A percentile compares a stretch with the other conserved stretches of the same genome.
Conservation (phyloP, 2,888 invertebrate genomes). For the Hemaris fuciformis region DNA sequence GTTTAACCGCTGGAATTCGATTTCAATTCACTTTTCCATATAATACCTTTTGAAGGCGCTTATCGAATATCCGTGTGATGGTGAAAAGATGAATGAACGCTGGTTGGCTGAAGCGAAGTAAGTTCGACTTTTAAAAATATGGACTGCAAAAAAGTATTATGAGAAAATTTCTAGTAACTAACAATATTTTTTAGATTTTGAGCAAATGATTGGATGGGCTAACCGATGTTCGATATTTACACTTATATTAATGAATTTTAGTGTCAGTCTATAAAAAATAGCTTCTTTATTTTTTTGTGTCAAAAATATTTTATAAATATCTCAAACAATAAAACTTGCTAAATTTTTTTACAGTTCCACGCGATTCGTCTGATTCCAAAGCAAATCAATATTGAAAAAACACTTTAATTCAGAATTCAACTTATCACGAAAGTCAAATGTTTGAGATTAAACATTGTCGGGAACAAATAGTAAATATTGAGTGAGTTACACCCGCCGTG, state of each 20-base stretch:
- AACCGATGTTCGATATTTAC: too few relatives aligned
- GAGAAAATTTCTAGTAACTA: too few relatives aligned
- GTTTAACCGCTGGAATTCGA: slow-evolving; percentile 23
- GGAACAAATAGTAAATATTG: slow-evolving; percentile 7
- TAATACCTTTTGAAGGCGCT: slow-evolving; percentile 1
- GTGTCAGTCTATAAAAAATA: too few relatives aligned
- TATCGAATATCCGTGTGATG: not conserved
- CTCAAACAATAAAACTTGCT: too few relatives aligned
- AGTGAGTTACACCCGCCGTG: not conserved
- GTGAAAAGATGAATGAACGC: not conserved
- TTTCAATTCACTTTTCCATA: slow-evolving; percentile 10
- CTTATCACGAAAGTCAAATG: not conserved
- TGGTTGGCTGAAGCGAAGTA: not conserved
- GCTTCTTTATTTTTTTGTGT: too few relatives aligned
- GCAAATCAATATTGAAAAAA: not conserved
- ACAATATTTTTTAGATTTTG: too few relatives aligned
- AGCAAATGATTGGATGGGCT: too few relatives aligned
- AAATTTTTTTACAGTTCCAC: too few relatives aligned
- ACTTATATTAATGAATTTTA: too few relatives aligned
- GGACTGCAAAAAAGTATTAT: too few relatives aligned
- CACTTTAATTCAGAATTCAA: not conserved
- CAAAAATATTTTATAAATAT: too few relatives aligned
- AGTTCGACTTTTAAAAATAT: not conserved
- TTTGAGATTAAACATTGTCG: slow-evolving; percentile 2
- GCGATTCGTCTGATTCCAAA: not conserved